Evolutionary conservation across 2,113 vertebrate genomes (phyloP), one percentile per base, ranked within the genome.

Genomic region (Tetraodon nigroviridis): DNA sequence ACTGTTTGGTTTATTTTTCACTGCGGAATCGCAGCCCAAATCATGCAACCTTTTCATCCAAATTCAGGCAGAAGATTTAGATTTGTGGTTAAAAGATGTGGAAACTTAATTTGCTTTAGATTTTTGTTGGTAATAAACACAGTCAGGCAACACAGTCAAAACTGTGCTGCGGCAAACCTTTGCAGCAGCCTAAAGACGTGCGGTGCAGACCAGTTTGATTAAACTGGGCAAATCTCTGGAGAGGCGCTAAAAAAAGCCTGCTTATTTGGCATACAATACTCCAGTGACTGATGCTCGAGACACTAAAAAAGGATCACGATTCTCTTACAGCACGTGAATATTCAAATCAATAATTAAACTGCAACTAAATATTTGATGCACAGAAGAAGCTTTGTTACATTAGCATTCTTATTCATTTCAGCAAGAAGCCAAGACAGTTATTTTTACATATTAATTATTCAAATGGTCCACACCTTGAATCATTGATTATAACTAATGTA

Each of bases 401-500:
- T 71, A 67, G 56, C 55, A 47, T 54, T 66, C 37, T 41, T 57
- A 64, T 46, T 77, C 54, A 61, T 22, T 40, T 32, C 73, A 63
- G 67, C 64, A 51, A 48, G 32, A 48, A 48, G 50, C 55, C 61
- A 11, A 46, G 44, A 5, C 44, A 17, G 44, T 17, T 45, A 54
- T 55, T 64, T 61, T 62, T 10, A 66, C 22, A 10, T 48, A 40
- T 83, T 27, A 72, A 80, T 67, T 53, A 75, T 75, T 69, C 51
- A 73, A 51, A 27, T 48, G 65, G 52, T 62, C 71, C 45, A 67
- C 58, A 58, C 55, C 12, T 40, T 53, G 20, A 71, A 78, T 75
- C 55, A 67, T 73, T 78, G 22, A 73, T 53, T 64, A 40, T 45
- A 54, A 71, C 69, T 76, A 69, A 78, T 71, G 46, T 24, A 54